Evolutionary conservation across 2,888 invertebrate species (phyloP).

Genomic region (Lissonota sp.): DNA sequence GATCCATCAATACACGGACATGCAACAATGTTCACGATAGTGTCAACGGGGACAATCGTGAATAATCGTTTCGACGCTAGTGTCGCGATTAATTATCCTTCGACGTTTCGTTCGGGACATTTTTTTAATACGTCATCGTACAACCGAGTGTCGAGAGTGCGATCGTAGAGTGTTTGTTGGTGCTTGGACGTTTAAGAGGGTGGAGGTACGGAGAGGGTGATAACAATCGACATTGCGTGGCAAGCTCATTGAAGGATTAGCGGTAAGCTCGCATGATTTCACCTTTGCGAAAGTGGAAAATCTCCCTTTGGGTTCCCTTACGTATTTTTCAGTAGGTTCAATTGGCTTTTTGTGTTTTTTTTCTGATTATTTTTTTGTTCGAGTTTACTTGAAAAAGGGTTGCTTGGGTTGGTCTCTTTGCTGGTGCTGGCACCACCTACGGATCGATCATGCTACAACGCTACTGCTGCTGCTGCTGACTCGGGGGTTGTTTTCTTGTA

Average conservation of each 20-base stretch:
- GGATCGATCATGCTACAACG: slow-evolving; percentile 63
- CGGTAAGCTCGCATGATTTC: slow-evolving; percentile 22
- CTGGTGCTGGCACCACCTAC: slow-evolving; percentile 44
- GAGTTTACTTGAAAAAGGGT: slow-evolving; percentile 47
- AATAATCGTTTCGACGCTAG: slow-evolving; percentile 59
- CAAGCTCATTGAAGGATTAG: slow-evolving; percentile 12
- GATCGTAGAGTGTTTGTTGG: slow-evolving; percentile 22
- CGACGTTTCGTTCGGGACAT: slow-evolving; percentile 27
- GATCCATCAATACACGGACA: slow-evolving; percentile 65
- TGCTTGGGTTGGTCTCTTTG: slow-evolving; percentile 57
- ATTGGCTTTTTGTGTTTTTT: not conserved
- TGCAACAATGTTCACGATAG: slow-evolving; percentile 76
- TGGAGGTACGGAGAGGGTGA: not conserved
- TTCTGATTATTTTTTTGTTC: slow-evolving; percentile 41
- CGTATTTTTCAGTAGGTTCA: not conserved
- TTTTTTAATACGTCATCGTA: slow-evolving; percentile 37
- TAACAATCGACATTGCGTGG: slow-evolving; percentile 31
- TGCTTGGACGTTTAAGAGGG: slow-evolving; percentile 5
- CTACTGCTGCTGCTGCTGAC: slow-evolving; percentile 31
- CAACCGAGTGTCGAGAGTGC: not conserved
- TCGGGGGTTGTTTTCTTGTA: slow-evolving; percentile 63
- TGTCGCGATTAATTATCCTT: slow-evolving; percentile 65
- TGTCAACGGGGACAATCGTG: slow-evolving; percentile 54
- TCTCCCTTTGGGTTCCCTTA: not conserved
- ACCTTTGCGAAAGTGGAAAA: not conserved